Conservation (phyloP, 2,113 vertebrate species). For the Strigops habroptila region DNA sequence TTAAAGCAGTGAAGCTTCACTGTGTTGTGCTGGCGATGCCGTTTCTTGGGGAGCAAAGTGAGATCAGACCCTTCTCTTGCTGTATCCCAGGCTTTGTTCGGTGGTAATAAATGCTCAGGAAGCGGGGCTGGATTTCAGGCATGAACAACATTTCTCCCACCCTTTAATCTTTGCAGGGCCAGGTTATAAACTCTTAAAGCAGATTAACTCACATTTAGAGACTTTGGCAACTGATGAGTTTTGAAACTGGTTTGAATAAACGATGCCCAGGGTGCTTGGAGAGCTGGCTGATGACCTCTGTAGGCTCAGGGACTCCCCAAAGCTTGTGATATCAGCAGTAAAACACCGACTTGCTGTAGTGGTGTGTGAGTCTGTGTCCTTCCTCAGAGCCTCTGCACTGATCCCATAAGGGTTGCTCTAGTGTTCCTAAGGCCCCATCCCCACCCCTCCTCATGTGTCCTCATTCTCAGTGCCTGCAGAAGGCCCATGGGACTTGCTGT, state of each 20-base stretch:
- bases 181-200: background rate
- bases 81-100: background rate
- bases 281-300: background rate
- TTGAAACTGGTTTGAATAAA: background rate
- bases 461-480: background rate
- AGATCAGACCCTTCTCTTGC: background rate
- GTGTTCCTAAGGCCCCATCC: background rate
- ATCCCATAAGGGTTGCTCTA: background rate
- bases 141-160: background rate
- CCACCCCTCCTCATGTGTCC: background rate
- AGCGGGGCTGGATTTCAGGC: background rate
- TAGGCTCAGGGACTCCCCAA: background rate
- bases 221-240: background rate
- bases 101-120: background rate
- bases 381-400: background rate
- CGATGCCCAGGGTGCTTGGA: background rate
- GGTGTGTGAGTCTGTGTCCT: background rate
- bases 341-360: background rate
- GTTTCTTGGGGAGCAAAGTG: background rate
- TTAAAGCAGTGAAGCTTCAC: background rate
- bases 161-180: background rate
- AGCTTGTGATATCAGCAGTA: background rate
- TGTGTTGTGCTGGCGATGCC: fast-evolving
- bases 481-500: background rate
- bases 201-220: background rate